phyloP scores from a whole-genome alignment of 1,140 invertebrate genomes.

The Notospermus geniculatus region DNA sequence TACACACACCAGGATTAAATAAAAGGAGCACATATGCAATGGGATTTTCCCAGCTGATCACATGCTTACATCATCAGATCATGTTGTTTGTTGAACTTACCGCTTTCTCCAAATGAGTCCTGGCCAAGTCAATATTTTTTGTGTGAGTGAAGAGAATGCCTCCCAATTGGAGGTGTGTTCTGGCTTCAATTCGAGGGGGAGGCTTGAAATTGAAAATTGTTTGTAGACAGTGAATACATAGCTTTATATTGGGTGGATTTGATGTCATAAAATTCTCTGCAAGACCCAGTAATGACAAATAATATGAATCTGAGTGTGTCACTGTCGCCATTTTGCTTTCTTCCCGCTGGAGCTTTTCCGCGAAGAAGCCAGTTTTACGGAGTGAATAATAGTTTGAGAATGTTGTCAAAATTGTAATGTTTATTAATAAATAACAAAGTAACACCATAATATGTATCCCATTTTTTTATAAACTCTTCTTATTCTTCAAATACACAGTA shows the following conservation, averaged over 20 bases:
- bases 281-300: conserved; percentile 88
- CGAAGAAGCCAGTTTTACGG: no score
- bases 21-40: no score
- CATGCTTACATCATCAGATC: no score
- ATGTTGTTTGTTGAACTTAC: no score
- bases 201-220: conserved; percentile 94
- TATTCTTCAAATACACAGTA: no score
- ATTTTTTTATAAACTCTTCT: no score
- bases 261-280: conserved; percentile 95
- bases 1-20: no score
- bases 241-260: conserved; percentile 91
- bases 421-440: no score
- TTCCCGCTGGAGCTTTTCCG: not conserved
- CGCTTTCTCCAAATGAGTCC: conserved; percentile 91
- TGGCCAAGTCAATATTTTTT: conserved; percentile 90
- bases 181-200: conserved; percentile 85
- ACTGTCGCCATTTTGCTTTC: conserved; percentile 33
- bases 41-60: no score
- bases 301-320: conserved; percentile 76
- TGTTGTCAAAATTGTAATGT: no score
- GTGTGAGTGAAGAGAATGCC: conserved; percentile 90
- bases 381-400: no score
- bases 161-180: conserved; percentile 93
- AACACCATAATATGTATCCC: no score
- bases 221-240: conserved; percentile 94